Conservation (phyloP, 2,797 vertebrate genomes). For the Enteromius mattozi region DNA sequence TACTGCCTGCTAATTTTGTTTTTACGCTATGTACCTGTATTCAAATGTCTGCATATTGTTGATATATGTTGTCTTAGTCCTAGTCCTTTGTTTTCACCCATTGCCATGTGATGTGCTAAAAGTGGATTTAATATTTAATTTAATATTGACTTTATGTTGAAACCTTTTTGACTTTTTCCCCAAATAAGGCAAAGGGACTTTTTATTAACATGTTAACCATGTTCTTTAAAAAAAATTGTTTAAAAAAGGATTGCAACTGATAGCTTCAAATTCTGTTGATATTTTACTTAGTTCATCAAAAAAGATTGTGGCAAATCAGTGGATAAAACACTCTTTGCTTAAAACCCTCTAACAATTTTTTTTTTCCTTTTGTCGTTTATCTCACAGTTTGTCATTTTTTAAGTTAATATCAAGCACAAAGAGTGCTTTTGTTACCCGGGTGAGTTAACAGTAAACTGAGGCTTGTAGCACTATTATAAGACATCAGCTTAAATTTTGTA, state of each 20-base stretch:
- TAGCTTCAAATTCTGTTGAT: background rate
- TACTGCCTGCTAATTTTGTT: background rate
- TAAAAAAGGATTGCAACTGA: background rate
- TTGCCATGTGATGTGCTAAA: no score
- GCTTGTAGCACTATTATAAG: no score
- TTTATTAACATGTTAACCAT: background rate
- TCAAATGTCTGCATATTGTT: background rate
- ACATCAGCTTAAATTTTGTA: no score
- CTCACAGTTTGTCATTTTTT: no score
- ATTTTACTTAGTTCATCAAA: background rate
- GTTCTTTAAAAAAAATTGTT: background rate
- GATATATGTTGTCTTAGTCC: no score
- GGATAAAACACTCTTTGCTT: no score
- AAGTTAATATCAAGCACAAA: no score
- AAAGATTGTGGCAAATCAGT: background rate
- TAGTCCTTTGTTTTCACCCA: no score
- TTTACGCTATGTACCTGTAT: background rate
- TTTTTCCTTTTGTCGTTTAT: no score
- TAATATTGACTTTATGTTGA: background rate
- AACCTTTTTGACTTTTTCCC: no score
- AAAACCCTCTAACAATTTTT: background rate
- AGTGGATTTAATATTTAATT: background rate
- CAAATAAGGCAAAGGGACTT: background rate
- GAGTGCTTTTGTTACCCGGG: no score
- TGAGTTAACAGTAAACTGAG: no score